Percentiles rank a stretch among this genome's conserved stretches.
Conservation (phyloP, 1,140 invertebrate species). For the Mylabris phalerata region DNA sequence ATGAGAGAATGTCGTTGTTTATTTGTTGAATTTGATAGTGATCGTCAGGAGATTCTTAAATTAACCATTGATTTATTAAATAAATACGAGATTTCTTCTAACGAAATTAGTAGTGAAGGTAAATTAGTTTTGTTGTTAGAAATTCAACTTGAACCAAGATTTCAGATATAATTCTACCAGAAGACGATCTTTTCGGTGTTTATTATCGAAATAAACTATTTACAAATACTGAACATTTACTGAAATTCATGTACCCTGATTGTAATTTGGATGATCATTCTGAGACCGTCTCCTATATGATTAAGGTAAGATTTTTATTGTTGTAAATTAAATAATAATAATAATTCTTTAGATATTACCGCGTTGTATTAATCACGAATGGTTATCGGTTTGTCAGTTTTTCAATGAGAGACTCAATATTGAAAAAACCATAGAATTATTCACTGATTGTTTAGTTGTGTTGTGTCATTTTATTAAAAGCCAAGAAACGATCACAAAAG, state of each 20-base stretch:
- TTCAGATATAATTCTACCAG: too few species aligned
- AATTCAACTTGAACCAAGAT: neutral
- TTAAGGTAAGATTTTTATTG: conserved; percentile 24
- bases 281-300: conserved; percentile 20
- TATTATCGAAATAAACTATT: conserved; percentile 12
- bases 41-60: conserved; percentile 19
- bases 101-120: neutral
- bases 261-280: conserved; percentile 20
- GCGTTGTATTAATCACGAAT: conserved; percentile 29
- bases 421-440: conserved; percentile 19
- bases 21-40: conserved; percentile 23
- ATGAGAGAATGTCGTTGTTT: conserved; percentile 15
- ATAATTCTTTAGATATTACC: conserved; percentile 31
- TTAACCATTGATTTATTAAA: conserved; percentile 14
- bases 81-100: neutral
- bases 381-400: conserved; percentile 25
- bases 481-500: conserved; percentile 19
- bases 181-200: conserved; percentile 13
- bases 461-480: conserved; percentile 29
- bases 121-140: too few species aligned
- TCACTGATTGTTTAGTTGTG: conserved; percentile 30
- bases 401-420: conserved; percentile 14
- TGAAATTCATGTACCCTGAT: conserved; percentile 18
- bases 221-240: neutral
- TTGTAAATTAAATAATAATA: neutral